Base-by-base conservation (phyloP, 2,888 invertebrate genomes). In the Luffia ferchaultella region DNA sequence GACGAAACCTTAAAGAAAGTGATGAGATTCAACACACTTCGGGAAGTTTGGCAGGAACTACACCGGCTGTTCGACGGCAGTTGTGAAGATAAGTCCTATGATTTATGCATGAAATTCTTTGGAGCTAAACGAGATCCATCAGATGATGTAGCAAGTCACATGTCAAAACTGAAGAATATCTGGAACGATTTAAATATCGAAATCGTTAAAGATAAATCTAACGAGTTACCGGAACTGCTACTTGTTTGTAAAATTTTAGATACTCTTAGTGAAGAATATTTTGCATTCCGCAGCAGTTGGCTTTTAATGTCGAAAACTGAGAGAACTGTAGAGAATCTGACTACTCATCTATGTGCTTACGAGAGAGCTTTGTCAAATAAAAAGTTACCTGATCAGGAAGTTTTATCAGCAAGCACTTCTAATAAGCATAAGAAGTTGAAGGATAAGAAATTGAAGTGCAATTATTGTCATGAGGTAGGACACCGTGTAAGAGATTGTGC, bases 331-430 rank as follows among this genome's bases (percentile, higher is more conserved):
- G 51, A 51, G 9, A 47, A 42, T 9, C 51, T 48, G 2, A 51
- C 44, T 12, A 48, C 16, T n/a, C 51, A 48, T 30, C 15, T 44
- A n/a, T 51, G 51, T 51, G 47, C 47, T 41, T 51, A 42, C 48
- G 48, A 51, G 17, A 18, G 51, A 46, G 42, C 42, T 9, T 17
- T 50, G 15, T 5, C 5, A 16, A 42, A n/a, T 7, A 42, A 42
- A 5, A n/a, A 5, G 5, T n/a, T 42, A n/a, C 3, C n/a, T 16
- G 43, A 42, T 16, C 43, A 42, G n/a, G 43, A 42, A 42, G 43
- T n/a, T n/a, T 16, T 42, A 42, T 3, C 5, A 9, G 43, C 43
- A 42, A 42, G 43, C n/a, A n/a, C n/a, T n/a, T n/a, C n/a, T n/a
- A n/a, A n/a, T 42, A 42, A 42, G 3, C 43, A 42, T 3, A 42